These are phyloP conservation scores for Talpa occidentalis DNA, from an alignment of 2,113 vertebrate genomes.

Conservation along the genomic window DNA sequence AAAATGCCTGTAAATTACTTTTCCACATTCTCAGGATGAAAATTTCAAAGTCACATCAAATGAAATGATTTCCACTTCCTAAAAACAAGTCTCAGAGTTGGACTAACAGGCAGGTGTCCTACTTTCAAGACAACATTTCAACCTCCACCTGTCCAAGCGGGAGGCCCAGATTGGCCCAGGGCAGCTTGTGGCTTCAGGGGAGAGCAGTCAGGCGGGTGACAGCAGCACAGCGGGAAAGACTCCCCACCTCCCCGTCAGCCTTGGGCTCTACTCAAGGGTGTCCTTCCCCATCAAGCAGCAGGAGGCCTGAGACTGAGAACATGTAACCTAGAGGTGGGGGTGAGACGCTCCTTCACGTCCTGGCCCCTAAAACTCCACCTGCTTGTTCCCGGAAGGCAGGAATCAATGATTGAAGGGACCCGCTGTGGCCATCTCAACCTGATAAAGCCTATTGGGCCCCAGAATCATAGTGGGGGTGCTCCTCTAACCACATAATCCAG, in stretches of 20 bases:
- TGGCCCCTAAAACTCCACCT: constrained; percentile 55
- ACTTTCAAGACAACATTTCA: background rate
- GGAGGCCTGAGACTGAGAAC: constrained; percentile 43
- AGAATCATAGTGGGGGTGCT: constrained; percentile 65
- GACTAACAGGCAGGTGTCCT: background rate
- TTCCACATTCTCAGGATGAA: background rate
- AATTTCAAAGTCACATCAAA: background rate
- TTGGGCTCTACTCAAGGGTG: background rate
- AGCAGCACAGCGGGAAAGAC: no score
- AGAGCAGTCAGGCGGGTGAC: no score
- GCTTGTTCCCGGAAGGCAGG: constrained; percentile 75
- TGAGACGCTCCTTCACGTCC: constrained; percentile 20
- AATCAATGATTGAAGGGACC: constrained; percentile 75
- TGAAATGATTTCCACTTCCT: background rate
- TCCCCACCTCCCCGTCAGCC: background rate
- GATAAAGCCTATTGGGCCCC: constrained; percentile 72
- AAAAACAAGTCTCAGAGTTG: background rate
- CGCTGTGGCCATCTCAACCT: constrained; percentile 63
- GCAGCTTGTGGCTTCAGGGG: no score
- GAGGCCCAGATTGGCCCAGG: background rate
- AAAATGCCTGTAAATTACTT: background rate
- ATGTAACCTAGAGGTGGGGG: background rate
- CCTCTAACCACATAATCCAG: constrained; percentile 62
- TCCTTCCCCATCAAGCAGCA: constrained; percentile 67
- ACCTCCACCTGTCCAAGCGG: background rate